Conservation (phyloP, 2,797 vertebrate species). For the Sebastes vulpes region DNA sequence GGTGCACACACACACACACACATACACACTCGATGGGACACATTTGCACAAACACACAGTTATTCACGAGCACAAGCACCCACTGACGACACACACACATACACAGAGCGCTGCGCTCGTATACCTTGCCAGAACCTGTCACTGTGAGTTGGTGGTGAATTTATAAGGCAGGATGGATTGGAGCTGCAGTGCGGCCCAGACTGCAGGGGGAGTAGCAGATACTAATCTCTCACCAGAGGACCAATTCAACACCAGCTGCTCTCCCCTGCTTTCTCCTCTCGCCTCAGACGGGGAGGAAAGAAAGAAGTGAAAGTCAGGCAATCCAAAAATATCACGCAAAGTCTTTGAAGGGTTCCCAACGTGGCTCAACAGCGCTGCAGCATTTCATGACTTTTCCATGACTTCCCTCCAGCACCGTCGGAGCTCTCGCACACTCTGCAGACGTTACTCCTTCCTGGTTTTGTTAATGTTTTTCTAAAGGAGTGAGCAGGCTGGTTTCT, state of each 20-base stretch:
- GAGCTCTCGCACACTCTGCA: not conserved
- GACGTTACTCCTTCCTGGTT: slow-evolving; percentile 42
- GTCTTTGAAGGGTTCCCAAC: slow-evolving; percentile 48
- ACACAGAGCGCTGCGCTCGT: slow-evolving; percentile 15
- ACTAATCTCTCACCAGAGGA: slow-evolving; percentile 62
- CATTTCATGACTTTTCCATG: slow-evolving; percentile 60
- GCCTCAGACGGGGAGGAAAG: slow-evolving; percentile 39
- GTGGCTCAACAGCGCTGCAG: slow-evolving; percentile 20
- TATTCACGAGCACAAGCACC: not conserved
- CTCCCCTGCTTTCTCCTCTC: slow-evolving; percentile 27
- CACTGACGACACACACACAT: slow-evolving; percentile 5
- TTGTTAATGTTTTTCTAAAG: slow-evolving; percentile 61
- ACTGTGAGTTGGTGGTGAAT: slow-evolving; percentile 58
- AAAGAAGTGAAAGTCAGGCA: slow-evolving; percentile 42
- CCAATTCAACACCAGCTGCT: slow-evolving; percentile 55
- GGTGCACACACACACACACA: slow-evolving; percentile 1
- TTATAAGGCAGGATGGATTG: slow-evolving; percentile 68
- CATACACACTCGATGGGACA: not conserved
- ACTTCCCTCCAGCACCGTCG: slow-evolving; percentile 18
- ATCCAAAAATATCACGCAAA: slow-evolving; percentile 51
- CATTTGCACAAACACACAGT: not conserved
- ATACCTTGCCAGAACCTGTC: slow-evolving; percentile 72
- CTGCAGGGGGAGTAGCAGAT: slow-evolving; percentile 68
- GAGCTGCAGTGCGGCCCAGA: slow-evolving; percentile 71
- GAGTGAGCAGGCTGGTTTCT: slow-evolving; percentile 4